Percentiles rank a stretch among this genome's conserved stretches.
phyloP scores from a whole-genome alignment of 2,888 invertebrate species.

The Toxonevra muliebris region DNA sequence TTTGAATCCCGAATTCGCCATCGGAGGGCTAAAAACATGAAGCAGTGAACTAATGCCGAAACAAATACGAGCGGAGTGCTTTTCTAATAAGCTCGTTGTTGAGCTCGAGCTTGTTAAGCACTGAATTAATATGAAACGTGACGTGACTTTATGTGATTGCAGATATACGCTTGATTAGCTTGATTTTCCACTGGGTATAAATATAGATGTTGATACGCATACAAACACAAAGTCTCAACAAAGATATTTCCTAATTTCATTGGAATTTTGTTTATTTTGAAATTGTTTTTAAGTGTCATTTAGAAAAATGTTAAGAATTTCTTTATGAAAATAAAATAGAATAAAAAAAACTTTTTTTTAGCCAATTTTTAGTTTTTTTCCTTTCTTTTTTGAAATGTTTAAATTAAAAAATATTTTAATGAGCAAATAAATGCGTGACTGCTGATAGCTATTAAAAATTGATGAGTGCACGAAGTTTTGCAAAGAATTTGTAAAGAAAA shows the following conservation, averaged over 20 bases:
- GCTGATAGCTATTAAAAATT: constrained; percentile 4
- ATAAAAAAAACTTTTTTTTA: too few species aligned
- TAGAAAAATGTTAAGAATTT: constrained; percentile 15
- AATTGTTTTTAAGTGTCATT: constrained; percentile 14
- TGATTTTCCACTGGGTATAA: too few species aligned
- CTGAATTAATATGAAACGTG: too few species aligned
- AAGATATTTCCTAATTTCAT: not conserved
- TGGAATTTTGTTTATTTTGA: constrained; percentile 18
- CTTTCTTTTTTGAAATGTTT: not conserved
- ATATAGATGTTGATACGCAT: not conserved
- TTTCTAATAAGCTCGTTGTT: too few species aligned
- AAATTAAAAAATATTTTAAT: constrained; percentile 4
- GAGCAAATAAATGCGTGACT: constrained; percentile 1
- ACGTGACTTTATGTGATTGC: too few species aligned
- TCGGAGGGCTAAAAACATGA: too few species aligned
- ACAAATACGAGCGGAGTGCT: too few species aligned
- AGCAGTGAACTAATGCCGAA: too few species aligned
- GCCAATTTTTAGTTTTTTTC: constrained; percentile 1
- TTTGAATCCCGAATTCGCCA: too few species aligned
- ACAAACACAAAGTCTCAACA: not conserved
- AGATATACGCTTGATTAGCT: too few species aligned
- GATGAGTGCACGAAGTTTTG: not conserved
- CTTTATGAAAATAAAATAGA: constrained; percentile 2
- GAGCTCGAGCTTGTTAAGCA: too few species aligned
- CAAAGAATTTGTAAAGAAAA: not conserved